Evolutionary conservation across 1,140 invertebrate genomes (phyloP).

Genomic region (Drosophila azteca): DNA sequence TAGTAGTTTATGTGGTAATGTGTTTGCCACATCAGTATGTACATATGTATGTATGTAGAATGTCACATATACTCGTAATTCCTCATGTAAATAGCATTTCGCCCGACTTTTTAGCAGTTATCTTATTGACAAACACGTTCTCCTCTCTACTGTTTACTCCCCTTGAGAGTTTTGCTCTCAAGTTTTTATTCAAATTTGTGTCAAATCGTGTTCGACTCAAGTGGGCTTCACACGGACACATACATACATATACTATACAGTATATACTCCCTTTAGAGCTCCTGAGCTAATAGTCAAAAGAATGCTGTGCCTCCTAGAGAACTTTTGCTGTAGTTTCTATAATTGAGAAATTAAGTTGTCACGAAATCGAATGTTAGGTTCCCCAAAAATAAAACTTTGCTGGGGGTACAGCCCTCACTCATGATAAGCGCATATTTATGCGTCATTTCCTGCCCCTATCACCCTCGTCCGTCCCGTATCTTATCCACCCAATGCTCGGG

Average conservation of each 20-base stretch:
- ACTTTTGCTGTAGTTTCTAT: neutral
- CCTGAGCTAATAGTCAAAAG: no score
- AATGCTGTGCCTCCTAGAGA: no score
- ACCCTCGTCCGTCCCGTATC: neutral
- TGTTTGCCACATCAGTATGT: slow-evolving; percentile 26
- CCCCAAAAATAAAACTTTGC: slow-evolving; percentile 8
- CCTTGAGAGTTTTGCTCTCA: slow-evolving; percentile 30
- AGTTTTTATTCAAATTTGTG: slow-evolving; percentile 51
- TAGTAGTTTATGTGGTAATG: no score
- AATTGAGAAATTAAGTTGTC: slow-evolving; percentile 16
- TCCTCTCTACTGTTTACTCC: slow-evolving; percentile 7
- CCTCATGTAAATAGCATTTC: slow-evolving; percentile 36
- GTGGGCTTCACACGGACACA: slow-evolving; percentile 27
- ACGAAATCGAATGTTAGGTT: slow-evolving; percentile 12
- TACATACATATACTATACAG: neutral
- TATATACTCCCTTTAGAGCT: neutral
- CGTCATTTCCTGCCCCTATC: slow-evolving; percentile 53
- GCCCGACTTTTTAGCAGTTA: slow-evolving; percentile 39
- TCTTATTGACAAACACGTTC: slow-evolving; percentile 47
- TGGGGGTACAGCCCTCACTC: slow-evolving; percentile 28
- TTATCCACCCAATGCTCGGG: slow-evolving; percentile 13
- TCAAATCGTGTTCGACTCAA: slow-evolving; percentile 41
- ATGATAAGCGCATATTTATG: slow-evolving; percentile 4
- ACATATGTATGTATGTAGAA: slow-evolving; percentile 14
- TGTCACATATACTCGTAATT: slow-evolving; percentile 5